A percentile compares a stretch with the other conserved stretches of the same genome.
These are phyloP conservation scores for human (Homo sapiens) DNA, from an alignment of 2,113 vertebrate genomes.

Conservation along the genomic window DNA sequence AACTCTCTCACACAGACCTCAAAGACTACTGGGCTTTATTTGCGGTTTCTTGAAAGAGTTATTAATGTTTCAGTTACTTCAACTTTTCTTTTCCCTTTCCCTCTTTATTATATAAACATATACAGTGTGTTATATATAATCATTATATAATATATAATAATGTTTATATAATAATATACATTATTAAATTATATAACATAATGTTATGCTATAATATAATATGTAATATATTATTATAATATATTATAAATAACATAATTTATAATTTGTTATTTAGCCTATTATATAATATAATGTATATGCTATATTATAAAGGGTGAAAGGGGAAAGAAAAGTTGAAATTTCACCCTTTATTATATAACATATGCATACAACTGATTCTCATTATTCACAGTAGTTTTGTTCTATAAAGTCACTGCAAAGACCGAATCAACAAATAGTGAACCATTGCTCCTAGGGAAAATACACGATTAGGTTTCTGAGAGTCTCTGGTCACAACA, in stretches of 20 bases:
- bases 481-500: neutral
- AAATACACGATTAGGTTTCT: neutral
- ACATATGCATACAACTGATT: neutral
- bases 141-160: too few species aligned
- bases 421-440: neutral
- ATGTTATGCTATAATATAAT: too few species aligned
- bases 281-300: too few species aligned
- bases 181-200: too few species aligned
- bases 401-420: neutral
- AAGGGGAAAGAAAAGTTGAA: too few species aligned
- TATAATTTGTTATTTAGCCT: too few species aligned
- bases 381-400: neutral
- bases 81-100: neutral
- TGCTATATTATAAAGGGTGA: too few species aligned
- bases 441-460: neutral
- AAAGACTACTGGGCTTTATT: neutral
- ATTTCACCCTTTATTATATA: neutral
- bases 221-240: too few species aligned
- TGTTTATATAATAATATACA: too few species aligned
- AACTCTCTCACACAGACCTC: neutral
- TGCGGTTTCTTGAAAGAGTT: neutral
- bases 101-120: neutral
- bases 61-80: neutral
- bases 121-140: too few species aligned
- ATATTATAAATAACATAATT: too few species aligned